Conservation (phyloP, 2,113 vertebrate genomes). For the Marcusenius ussheri region DNA sequence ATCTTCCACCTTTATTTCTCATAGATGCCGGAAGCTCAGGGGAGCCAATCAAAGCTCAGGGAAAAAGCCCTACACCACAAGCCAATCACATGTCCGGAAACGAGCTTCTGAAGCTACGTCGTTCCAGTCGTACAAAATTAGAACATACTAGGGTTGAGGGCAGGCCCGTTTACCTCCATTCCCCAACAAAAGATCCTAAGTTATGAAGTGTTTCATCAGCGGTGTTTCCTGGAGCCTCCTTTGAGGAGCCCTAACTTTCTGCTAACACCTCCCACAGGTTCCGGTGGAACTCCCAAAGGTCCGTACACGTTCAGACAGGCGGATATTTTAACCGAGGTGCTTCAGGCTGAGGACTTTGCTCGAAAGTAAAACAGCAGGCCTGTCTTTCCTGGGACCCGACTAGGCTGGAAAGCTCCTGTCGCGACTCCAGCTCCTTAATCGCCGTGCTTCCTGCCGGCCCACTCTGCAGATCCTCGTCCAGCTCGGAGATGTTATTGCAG, state of each 20-base stretch:
- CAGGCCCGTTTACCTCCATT: not conserved
- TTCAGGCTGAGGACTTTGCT: not conserved
- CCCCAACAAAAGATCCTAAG: not conserved
- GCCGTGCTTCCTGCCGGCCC: not conserved
- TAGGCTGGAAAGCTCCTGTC: not conserved
- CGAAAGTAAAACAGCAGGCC: not conserved
- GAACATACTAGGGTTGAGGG: not conserved
- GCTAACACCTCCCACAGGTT: not conserved
- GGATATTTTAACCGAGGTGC: not conserved
- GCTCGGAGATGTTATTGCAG: not conserved
- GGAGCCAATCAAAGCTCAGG: not conserved
- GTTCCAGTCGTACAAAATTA: not conserved
- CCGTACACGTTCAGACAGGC: not conserved
- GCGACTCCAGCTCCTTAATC: not conserved
- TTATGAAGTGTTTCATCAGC: slow-evolving; percentile 1
- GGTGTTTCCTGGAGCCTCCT: not conserved
- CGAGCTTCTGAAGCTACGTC: not conserved
- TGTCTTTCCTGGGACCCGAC: not conserved
- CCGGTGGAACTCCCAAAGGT: not conserved
- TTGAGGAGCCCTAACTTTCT: not conserved
- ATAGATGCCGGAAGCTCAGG: not conserved
- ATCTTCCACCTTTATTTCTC: not conserved
- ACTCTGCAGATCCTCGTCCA: not conserved
- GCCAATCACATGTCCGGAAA: not conserved
- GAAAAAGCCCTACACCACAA: not conserved